Evolutionary conservation across 2,797 vertebrate genomes (phyloP), one percentile per base, ranked within the genome.

Genomic region (Oreortyx pictus): DNA sequence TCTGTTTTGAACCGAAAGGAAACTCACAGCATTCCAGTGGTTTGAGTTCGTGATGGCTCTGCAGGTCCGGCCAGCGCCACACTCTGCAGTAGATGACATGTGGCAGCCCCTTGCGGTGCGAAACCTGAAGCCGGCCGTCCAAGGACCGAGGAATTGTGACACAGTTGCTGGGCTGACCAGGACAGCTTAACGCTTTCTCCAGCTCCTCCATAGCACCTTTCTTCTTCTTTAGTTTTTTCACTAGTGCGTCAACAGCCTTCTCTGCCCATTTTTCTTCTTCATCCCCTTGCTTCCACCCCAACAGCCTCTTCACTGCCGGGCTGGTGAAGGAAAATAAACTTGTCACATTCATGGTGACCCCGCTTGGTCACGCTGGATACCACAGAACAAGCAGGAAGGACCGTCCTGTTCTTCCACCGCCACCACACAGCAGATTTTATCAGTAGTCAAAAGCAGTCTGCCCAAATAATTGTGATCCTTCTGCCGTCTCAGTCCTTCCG

Each of bases 231-330:
- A 99, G 97, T 93, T 99, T 99, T 97, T 99, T 99, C 79, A 99
- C 99, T 94, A 99, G 95, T 1, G 98, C 98, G 15, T 99, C 99
- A 66, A 99, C 99, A 0, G 99, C 99, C 93, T 99, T 99, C 95
- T 99, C 99, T 1, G 99, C 99, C 99, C 99, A 99, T 88, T 99
- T 99, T 96, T 99, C 99, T 96, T 99, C 99, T 97, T 99, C 99
- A 0, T 99, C 99, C 4, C 99, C 99, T 96, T 99, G 99, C 91
- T 99, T 99, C 99, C 99, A 99, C 37, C 99, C 99, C 91, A 99
- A 97, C 80, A 99, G 98, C 70, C 99, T 98, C 93, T 99, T 99
- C 94, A 99, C 99, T 0, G 99, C 99, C 4, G 99, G 99, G 97
- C 99, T 99, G 93, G 99, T 99, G 97, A 99, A 99, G 95, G 99